Evolutionary conservation across 1,140 invertebrate genomes (phyloP).

Genomic region (Riptortus pedestris): DNA sequence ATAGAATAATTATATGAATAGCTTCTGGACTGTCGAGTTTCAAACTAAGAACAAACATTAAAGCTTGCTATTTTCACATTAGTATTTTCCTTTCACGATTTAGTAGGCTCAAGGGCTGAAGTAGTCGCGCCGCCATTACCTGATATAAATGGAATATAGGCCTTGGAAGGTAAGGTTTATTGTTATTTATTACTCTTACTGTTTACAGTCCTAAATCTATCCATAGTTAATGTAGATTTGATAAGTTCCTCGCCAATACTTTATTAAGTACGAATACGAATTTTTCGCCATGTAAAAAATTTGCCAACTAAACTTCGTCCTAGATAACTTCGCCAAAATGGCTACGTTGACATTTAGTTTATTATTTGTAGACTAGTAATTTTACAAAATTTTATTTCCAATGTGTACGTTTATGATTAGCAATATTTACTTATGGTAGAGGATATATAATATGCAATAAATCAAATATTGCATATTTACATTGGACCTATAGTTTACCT

Average conservation of each 20-base stretch:
- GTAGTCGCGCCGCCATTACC: constrained; percentile 26
- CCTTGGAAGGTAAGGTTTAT: constrained; percentile 25
- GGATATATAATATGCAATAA: too few species aligned
- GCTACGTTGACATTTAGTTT: constrained; percentile 28
- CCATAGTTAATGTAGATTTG: too few species aligned
- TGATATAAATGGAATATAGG: constrained; percentile 29
- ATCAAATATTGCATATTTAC: too few species aligned
- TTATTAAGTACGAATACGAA: not conserved
- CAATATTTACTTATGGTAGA: too few species aligned
- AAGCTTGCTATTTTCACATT: too few species aligned
- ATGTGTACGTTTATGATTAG: too few species aligned
- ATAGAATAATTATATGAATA: too few species aligned
- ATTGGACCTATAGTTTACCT: too few species aligned
- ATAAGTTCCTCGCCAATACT: not conserved
- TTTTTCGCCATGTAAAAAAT: constrained; percentile 7
- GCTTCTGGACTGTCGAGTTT: too few species aligned
- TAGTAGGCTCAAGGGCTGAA: not conserved
- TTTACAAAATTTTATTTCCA: not conserved
- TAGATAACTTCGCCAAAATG: constrained; percentile 29
- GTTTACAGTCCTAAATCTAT: too few species aligned
- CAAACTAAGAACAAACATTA: too few species aligned
- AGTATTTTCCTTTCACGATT: not conserved
- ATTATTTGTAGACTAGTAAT: too few species aligned
- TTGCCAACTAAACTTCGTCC: constrained; percentile 26
- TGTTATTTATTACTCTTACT: constrained; percentile 8